Base-by-base conservation (phyloP, 2,888 invertebrate genomes). In the Eupithecia exiguata region DNA sequence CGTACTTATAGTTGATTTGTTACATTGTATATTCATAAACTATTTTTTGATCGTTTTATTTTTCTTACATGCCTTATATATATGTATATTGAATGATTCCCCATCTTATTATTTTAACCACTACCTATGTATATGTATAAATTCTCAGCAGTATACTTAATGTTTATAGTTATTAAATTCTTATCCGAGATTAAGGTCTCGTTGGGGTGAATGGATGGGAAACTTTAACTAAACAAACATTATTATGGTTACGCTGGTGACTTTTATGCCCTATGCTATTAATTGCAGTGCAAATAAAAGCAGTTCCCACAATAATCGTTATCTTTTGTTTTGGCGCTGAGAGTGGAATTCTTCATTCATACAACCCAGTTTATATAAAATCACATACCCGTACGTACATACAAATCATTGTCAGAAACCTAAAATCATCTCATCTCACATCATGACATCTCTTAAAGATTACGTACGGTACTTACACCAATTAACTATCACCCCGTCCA, bases 201-300 rank as follows among this genome's bases (percentile, higher is more conserved):
- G 62, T 18, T 35, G 1, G 7, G 30, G 35, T 62, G 16, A 62
- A 58, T 25, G 12, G 58, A 25, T 58, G 58, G 25, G 58, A 58
- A 58, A 25, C 25, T 58, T 5, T 53, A 58, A 14, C 58, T 25
- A 58, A 58, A 58, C 58, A 58, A 58, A 58, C 25, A 58, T 58
- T 40, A 68, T 38, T 18, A 25, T 69, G n/a, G 21, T 62, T 40
- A 58, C 53, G 30, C 36, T 68, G 16, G 9, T 68, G 36, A 40
- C 16, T 36, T 36, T 61, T 61, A 61, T 66, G 66, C 40, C 65
- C 65, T 66, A 25, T 43, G 65, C 65, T 38, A 25, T n/a, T 66
- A 66, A 66, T 66, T 43, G 66, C 65, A 38, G n/a, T 38, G 38
- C 40, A 40, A 66, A 66, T 40, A 66, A 65, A 66, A 21, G 40